A percentile compares a stretch with the other conserved stretches of the same genome.
These are phyloP conservation scores for Sesamia inferens DNA, from an alignment of 2,888 invertebrate genomes.

Conservation along the genomic window DNA sequence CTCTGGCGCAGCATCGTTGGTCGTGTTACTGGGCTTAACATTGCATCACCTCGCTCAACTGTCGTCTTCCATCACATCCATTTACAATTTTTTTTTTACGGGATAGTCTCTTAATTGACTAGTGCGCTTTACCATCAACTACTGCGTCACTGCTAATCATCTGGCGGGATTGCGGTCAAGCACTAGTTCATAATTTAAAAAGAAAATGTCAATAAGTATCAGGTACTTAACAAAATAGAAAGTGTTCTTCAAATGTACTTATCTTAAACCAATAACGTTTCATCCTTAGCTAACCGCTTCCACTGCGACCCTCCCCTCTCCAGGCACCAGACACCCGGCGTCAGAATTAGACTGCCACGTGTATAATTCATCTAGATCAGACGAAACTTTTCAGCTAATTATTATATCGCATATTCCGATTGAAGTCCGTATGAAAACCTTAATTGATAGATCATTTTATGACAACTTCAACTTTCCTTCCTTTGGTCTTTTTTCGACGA, in stretches of 20 bases:
- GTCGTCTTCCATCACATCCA: too few species aligned
- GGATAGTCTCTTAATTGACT: too few species aligned
- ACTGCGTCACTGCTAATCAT: too few species aligned
- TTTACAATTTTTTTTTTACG: background rate
- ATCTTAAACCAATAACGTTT: too few species aligned
- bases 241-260: background rate
- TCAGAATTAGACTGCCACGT: conserved; percentile 76
- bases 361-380: conserved; percentile 76
- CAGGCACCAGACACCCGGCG: conserved; percentile 69
- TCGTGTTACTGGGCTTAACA: too few species aligned
- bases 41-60: too few species aligned
- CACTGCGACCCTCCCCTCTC: conserved; percentile 57
- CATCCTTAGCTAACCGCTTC: conserved; percentile 32
- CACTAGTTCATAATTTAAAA: too few species aligned
- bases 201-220: too few species aligned
- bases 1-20: too few species aligned
- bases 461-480: background rate
- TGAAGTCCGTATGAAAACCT: conserved; percentile 38
- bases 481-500: too few species aligned
- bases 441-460: conserved; percentile 39
- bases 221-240: background rate
- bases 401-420: conserved; percentile 67
- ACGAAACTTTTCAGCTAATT: conserved; percentile 73
- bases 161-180: too few species aligned
- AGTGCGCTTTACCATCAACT: too few species aligned